phyloP scores from a whole-genome alignment of 2,113 vertebrate genomes.

The Cochlearius cochlearius region DNA sequence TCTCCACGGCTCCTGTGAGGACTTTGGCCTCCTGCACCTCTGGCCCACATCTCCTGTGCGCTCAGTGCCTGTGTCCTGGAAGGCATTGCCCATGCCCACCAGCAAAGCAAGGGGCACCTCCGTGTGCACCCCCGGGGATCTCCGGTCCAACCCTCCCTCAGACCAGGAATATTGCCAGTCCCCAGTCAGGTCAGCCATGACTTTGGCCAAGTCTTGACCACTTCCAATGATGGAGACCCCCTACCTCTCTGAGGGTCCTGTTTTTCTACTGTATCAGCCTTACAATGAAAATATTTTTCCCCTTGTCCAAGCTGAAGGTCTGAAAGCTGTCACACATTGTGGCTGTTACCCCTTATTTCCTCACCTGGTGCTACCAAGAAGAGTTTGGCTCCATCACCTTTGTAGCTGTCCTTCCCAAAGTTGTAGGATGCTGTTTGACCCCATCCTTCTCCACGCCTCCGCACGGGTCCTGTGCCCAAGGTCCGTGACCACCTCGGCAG shows the following conservation, averaged over 20 bases:
- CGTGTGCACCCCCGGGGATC: rapidly evolving
- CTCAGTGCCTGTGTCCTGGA: not conserved
- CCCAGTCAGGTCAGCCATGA: not conserved
- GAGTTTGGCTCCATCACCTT: not conserved
- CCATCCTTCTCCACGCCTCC: not conserved
- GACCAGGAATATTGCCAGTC: not conserved
- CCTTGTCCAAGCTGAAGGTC: not conserved
- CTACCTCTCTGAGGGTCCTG: too few species aligned
- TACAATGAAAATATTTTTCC: not conserved
- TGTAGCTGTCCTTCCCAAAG: not conserved
- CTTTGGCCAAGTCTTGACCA: not conserved
- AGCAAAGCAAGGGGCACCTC: not conserved
- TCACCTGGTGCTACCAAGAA: not conserved
- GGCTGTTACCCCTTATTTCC: not conserved
- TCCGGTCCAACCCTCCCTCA: not conserved
- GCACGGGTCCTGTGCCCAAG: rapidly evolving
- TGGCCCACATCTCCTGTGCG: not conserved
- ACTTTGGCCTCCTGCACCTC: not conserved
- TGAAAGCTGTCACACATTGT: not conserved
- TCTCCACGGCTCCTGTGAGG: not conserved
- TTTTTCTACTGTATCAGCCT: not conserved
- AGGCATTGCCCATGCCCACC: rapidly evolving
- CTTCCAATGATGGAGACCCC: rapidly evolving
- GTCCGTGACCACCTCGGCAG: not conserved
- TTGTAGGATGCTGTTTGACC: not conserved